phyloP scores from a whole-genome alignment of 1,140 invertebrate genomes.

The Zeugodacus cucurbitae region DNA sequence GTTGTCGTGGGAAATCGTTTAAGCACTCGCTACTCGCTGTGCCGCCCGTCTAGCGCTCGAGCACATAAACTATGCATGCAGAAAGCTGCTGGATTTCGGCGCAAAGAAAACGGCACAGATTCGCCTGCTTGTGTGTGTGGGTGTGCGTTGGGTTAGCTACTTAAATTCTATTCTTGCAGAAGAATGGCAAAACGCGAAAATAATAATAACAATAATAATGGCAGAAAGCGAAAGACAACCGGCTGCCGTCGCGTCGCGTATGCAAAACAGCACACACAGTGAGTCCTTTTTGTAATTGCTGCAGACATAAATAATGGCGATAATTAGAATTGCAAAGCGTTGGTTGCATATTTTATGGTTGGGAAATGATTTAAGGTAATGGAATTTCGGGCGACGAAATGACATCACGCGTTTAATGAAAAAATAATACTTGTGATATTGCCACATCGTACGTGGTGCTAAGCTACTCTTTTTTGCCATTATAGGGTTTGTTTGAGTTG shows the following conservation, averaged over 20 bases:
- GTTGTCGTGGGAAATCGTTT: too few relatives aligned
- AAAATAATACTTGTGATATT: too few relatives aligned
- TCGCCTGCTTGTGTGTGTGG: not conserved
- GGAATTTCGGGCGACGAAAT: not conserved
- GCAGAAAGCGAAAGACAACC: not conserved
- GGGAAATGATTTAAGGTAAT: conserved; percentile 16
- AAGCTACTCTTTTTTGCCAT: too few relatives aligned
- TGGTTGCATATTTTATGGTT: not conserved
- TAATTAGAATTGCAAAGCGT: not conserved
- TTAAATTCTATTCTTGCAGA: not conserved
- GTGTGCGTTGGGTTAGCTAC: not conserved
- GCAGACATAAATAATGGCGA: not conserved
- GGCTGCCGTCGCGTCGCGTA: not conserved
- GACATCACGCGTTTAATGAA: not conserved
- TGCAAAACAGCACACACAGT: not conserved
- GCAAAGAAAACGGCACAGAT: not conserved
- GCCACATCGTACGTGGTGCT: too few relatives aligned
- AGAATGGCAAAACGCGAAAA: not conserved
- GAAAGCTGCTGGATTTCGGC: conserved; percentile 15
- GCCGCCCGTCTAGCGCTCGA: too few relatives aligned
- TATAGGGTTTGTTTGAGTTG: too few relatives aligned
- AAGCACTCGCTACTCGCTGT: not conserved
- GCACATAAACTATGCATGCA: conserved; percentile 26
- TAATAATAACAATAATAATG: conserved; percentile 34
- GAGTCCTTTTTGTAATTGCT: not conserved